Base-by-base conservation (phyloP, 2,113 vertebrate genomes). In the Kryptolebias marmoratus region DNA sequence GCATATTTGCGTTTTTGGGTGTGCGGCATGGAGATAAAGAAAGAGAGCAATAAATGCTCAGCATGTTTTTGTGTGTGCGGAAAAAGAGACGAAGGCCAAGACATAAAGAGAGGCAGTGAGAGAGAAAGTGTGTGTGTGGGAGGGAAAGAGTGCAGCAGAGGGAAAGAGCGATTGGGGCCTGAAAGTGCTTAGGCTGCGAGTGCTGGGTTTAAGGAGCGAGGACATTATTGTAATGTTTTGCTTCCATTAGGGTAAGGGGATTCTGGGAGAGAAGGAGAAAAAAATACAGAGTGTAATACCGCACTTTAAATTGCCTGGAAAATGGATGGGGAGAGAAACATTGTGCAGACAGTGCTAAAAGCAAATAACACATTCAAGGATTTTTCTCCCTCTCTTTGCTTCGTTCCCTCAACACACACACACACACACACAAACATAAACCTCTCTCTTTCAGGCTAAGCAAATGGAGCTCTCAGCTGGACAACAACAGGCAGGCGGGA, bases 171-270 rank as follows among this genome's bases (percentile, higher is more conserved):
- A 86, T 87, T 73, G 81, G 78, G 88, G 89, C 82, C 90, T 87
- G 89, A 93, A 93, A 93, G 91, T 92, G 91, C 90, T 91, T 90
- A 91, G 90, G 85, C 92, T 92, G 91, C 88, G 85, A 91, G 89
- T 87, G 81, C 81, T 76, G 91, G 90, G 89, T 88, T 91, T 92
- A 92, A 91, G 89, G 90, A 91, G 87, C 69, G 84, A 88, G 90
- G 85, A 92, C 93, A 92, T 93, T 93, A 93, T 93, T 93, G 92
- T 92, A 94, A 93, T 93, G 92, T 93, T 94, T 93, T 91, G 91
- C 92, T 91, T 94, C 93, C 93, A 93, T 94, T 94, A 94, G 92
- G 77, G 84, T 89, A 87, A 91, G 90, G 89, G 92, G 90, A 88
- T 91, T 90, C 77, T 86, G 87, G 85, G 80, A 87, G 87, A 83